Evolutionary conservation across 2,113 vertebrate genomes (phyloP), one percentile per base, ranked within the genome.

Genomic region (Ascaphus truei): DNA sequence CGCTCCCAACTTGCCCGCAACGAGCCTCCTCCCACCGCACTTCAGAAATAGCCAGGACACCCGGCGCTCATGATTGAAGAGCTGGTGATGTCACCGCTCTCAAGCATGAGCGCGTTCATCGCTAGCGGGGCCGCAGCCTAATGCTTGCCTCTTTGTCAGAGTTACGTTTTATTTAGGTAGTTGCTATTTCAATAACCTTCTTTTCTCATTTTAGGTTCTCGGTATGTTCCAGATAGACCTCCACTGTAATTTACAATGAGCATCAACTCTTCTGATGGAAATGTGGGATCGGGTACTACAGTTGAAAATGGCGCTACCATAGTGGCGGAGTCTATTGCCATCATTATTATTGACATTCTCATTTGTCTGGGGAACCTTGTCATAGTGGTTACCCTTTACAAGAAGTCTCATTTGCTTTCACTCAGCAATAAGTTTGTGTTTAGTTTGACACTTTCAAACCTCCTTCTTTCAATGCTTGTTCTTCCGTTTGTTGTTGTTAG

Each of bases 401-500:
- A 91, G 77, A 93, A 92, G 77, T 94, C 97, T 0, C 98, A 99
- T 74, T 91, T 99, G 48, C 93, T 99, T 76, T 99, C 97, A 0
- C 88, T 98, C 73, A 99, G 97, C 89, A 99, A 99, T 89, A 98
- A 98, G 86, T 97, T 99, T 58, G 97, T 99, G 63, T 95, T 99
- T 89, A 99, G 96, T 89, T 85, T 99, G 81, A 98, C 97, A 0
- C 85, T 93, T 29, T 99, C 96, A 81, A 99, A 99, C 85, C 87
- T 99, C 68, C 86, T 99, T 1, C 89, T 99, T 25, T 96, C 96
- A 0, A 77, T 93, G 45, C 78, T 99, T 80, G 96, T 97, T 68
- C 89, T 99, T 43, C 97, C 97, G 0, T 98, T 99, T 0, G 95
- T 98, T 60, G 92, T 91, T 5, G 93, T 93, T 16, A 98, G 95